Base-by-base conservation (phyloP, 1,140 invertebrate genomes). In the Cydia amplana region DNA sequence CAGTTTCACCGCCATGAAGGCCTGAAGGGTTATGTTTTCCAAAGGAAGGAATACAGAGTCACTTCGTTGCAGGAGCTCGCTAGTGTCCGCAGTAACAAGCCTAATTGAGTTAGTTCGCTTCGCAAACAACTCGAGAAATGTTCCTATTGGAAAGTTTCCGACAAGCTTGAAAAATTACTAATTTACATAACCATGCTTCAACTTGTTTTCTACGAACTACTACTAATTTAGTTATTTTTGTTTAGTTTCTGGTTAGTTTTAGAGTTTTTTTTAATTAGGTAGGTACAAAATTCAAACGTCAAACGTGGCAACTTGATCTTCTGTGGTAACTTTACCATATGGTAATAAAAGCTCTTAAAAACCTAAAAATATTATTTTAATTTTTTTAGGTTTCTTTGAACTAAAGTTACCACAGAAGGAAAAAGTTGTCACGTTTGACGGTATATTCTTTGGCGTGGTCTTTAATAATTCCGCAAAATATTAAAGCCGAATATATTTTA, bases 51-150 rank as follows among this genome's bases (percentile, higher is more conserved):
- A 64, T 65, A 76, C 72, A 51, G 73, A 76, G 72, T 40, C 36
- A 55, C 32, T 73, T 65, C 51, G 25, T 64, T 14, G 18, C 43
- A 43, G 28, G 49, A 51, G 46, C 40, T 32, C 36, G n/a, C 32
- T 46, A 32, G 51, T 64, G 75, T 43, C 49, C n/a, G 16, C 55
- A 64, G 75, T 25, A 76, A 43, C 70, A 64, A 78, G 70, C 75
- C 78, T 79, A 82, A 82, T 80, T 81, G 77, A 80, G 79, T 78
- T 79, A 82, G 73, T 75, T 75, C 74, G 74, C 75, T 77, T 74
- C 46, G 72, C 64, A 78, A 79, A 80, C 77, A 78, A 76, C 77
- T 76, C 75, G 46, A 73, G 75, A 76, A 78, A 77, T 73, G 75
- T 73, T 77, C 74, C 77, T 78, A 78, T 82, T 78, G 75, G 49